Evolutionary conservation across 2,113 vertebrate genomes (phyloP), one percentile per base, ranked within the genome.

Genomic region (Gadus chalcogrammus): DNA sequence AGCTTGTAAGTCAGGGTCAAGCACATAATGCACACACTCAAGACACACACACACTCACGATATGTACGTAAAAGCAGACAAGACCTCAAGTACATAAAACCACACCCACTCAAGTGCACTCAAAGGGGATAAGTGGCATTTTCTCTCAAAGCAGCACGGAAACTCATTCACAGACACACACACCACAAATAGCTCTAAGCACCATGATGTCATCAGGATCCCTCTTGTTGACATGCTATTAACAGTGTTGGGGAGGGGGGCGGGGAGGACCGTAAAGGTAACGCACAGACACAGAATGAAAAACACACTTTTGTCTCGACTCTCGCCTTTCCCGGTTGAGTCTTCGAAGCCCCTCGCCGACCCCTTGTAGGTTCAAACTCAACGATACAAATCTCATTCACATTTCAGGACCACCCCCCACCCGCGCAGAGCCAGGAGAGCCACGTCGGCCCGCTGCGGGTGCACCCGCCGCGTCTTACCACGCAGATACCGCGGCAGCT

Each of bases 141-240:
- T 59, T 31, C 8, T 62, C 53, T 20, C 67, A 69, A 18, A 22
- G 11, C 15, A 6, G 15, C 5, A 60, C 72, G 71, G 74, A 75
- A 65, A 74, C 74, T 77, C 67, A 63, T 11, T 70, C 42, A 27
- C 60, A 27, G 8, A 48, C 42, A 72, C 28, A 27, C 67, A 63
- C 15, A 67, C 28, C 55, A 18, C 61, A 38, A 24, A 15, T 3
- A 31, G 18, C 53, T 61, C 73, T 38, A 69, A 65, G 8, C 63
- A 18, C 63, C 64, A 84, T 84, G 85, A 90, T 81, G 80, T 86
- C 88, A 90, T 73, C 68, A 76, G 55, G 53, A 18, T n/a, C 64
- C 62, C 24, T 16, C 76, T 42, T 64, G 20, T 15, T 77, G 78
- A 83, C 80, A 80, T 68, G 69, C 73, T 80, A 83, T 83, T 83